phyloP scores from a whole-genome alignment of 2,888 invertebrate species.

The Sylvicola cinctus region DNA sequence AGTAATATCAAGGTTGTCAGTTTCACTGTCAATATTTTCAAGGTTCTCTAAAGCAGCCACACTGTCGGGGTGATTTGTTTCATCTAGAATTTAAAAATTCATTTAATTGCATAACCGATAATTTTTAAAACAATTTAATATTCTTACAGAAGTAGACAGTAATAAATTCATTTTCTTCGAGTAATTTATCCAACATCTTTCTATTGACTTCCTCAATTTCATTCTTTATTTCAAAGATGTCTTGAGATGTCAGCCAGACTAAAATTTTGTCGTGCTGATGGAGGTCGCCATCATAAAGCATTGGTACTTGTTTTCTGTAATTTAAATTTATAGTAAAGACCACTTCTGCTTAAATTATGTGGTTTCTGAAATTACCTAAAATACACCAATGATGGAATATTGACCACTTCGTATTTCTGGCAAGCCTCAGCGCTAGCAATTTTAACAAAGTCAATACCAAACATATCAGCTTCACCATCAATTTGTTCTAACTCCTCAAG shows the following conservation, averaged over 20 bases:
- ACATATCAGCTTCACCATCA: constrained; percentile 84
- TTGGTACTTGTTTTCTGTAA: constrained; percentile 44
- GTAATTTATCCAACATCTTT: constrained; percentile 85
- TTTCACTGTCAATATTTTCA: constrained; percentile 88
- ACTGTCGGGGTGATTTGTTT: constrained; percentile 60
- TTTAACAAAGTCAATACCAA: constrained; percentile 88
- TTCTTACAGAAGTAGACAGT: constrained; percentile 89
- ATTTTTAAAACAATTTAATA: neutral
- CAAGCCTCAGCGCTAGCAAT: constrained; percentile 67
- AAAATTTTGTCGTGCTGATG: constrained; percentile 69
- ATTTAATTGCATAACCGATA: constrained; percentile 1
- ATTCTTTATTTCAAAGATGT: constrained; percentile 86
- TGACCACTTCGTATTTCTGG: constrained; percentile 59
- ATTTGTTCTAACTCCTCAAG: constrained; percentile 80
- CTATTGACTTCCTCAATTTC: constrained; percentile 94
- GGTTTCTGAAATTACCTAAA: constrained; percentile 34
- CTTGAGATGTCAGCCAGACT: constrained; percentile 81
- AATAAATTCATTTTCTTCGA: constrained; percentile 87
- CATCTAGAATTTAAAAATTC: constrained; percentile 28
- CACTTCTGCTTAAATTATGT: neutral
- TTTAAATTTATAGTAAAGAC: neutral
- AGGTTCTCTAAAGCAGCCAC: constrained; percentile 62
- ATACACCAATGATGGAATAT: constrained; percentile 69
- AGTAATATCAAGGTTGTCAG: constrained; percentile 81
- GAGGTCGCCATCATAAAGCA: constrained; percentile 76